Conservation (phyloP, 2,888 invertebrate species). For the Deilephila porcellus region DNA sequence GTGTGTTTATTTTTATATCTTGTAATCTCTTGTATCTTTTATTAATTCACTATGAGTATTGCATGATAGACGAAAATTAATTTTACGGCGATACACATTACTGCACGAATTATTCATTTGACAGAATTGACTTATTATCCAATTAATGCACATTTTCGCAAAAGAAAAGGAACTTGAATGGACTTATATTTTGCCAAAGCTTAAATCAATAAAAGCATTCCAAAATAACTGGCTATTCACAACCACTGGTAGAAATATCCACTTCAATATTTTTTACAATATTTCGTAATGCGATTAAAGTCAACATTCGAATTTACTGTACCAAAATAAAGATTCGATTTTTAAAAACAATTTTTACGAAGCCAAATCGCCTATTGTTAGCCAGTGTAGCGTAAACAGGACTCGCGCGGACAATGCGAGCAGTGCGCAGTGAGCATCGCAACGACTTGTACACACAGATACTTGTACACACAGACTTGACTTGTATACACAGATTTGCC, state of each 20-base stretch:
- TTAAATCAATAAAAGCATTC: too few species aligned
- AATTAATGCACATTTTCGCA: neutral
- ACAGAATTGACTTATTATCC: too few species aligned
- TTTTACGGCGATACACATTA: too few species aligned
- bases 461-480: neutral
- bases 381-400: conserved; percentile 9
- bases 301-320: neutral
- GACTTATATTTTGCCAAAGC: neutral
- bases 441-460: neutral
- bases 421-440: neutral
- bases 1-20: neutral
- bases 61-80: too few species aligned
- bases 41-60: too few species aligned
- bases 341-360: conserved; percentile 18
- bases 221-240: too few species aligned
- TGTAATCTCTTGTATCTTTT: too few species aligned
- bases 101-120: too few species aligned
- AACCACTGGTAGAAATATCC: neutral
- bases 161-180: neutral
- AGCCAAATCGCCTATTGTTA: neutral
- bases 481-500: neutral
- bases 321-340: conserved; percentile 15
- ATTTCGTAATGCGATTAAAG: conserved; percentile 1
- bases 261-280: neutral
- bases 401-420: neutral